Percentiles rank a stretch among this genome's conserved stretches.
phyloP scores from a whole-genome alignment of 2,113 vertebrate species.

The Neodontobutis hainanensis region DNA sequence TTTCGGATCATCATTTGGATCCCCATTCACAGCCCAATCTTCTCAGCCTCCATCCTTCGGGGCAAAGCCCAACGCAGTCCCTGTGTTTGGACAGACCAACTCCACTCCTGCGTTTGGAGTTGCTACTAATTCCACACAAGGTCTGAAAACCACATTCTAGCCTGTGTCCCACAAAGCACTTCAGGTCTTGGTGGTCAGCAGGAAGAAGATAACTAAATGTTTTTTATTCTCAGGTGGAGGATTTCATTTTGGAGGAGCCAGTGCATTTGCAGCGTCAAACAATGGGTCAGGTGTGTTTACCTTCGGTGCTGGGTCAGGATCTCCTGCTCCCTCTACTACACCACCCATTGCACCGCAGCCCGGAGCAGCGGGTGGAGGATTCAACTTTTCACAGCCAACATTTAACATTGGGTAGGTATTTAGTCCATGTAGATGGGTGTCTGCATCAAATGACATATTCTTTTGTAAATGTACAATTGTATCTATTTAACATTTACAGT shows the following conservation, averaged over 20 bases:
- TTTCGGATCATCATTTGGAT: conserved; percentile 87
- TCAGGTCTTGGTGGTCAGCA: too few relatives aligned
- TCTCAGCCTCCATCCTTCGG: conserved; percentile 86
- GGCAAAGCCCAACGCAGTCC: conserved; percentile 78
- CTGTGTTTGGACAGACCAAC: conserved; percentile 84
- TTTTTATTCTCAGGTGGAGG: conserved; percentile 69
- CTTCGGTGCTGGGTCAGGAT: conserved; percentile 78
- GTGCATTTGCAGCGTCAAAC: conserved; percentile 80
- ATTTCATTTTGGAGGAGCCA: conserved; percentile 88
- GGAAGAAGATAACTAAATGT: neutral
- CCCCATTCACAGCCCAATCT: conserved; percentile 80
- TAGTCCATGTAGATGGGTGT: neutral
- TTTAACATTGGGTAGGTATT: conserved; percentile 89
- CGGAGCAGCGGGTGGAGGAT: conserved; percentile 77
- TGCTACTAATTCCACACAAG: conserved; percentile 70
- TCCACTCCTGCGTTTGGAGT: conserved; percentile 84
- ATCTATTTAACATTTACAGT: too few relatives aligned
- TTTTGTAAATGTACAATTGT: conserved; percentile 25
- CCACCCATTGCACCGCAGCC: conserved; percentile 77
- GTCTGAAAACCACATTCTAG: conserved; percentile 58
- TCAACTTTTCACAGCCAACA: conserved; percentile 79
- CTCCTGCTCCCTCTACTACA: conserved; percentile 59
- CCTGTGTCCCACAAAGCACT: neutral
- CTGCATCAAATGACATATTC: neutral
- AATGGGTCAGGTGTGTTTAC: conserved; percentile 82